Percentiles rank a stretch among this genome's conserved stretches.
These are phyloP conservation scores for Acridotheres tristis DNA, from an alignment of 2,797 vertebrate species.

Conservation along the genomic window DNA sequence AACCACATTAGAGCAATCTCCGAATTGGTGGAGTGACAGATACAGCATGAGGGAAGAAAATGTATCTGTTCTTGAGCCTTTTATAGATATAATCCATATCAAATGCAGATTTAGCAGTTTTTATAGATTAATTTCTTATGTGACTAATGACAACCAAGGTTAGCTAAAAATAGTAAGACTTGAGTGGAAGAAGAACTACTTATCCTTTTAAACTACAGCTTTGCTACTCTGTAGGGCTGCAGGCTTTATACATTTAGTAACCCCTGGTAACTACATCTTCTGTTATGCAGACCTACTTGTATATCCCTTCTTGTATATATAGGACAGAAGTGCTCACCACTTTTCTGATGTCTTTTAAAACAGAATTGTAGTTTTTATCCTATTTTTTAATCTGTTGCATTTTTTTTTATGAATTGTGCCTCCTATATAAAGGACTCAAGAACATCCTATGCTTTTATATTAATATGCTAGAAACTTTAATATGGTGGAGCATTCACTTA, in stretches of 20 bases:
- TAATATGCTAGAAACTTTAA: background rate
- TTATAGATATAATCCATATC: constrained; percentile 32
- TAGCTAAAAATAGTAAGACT: constrained; percentile 19
- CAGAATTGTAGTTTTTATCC: background rate
- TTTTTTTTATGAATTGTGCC: background rate
- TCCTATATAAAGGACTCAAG: background rate
- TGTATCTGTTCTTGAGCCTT: background rate
- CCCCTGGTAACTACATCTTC: background rate
- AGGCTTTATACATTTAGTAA: background rate
- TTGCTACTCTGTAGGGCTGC: background rate
- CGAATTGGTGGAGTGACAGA: background rate
- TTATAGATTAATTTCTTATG: background rate
- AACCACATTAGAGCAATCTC: constrained; percentile 4
- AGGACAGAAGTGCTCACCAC: background rate
- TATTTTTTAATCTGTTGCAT: background rate
- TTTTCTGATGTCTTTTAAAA: background rate
- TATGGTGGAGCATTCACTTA: background rate
- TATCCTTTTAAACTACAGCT: background rate
- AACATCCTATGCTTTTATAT: background rate
- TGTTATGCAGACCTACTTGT: background rate
- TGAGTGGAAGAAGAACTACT: background rate
- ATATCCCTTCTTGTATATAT: background rate
- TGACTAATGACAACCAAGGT: constrained; percentile 29
- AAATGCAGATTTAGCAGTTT: background rate
- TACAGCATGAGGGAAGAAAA: background rate